phyloP scores from a whole-genome alignment of 2,797 vertebrate species.

The Phalloptychus januarius region DNA sequence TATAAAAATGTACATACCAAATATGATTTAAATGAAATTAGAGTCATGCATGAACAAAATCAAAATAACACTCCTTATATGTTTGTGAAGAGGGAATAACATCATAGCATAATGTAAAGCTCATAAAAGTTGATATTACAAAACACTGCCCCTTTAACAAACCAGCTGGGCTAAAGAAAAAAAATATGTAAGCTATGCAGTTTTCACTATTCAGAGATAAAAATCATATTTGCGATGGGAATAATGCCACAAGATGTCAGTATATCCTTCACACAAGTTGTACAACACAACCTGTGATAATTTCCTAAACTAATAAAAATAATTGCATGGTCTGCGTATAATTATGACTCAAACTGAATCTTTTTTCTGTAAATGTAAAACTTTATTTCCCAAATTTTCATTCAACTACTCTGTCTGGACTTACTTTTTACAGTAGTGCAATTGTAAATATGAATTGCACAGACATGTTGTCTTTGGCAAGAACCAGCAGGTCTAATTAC shows the following conservation, averaged over 20 bases:
- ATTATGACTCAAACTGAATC: too few relatives aligned
- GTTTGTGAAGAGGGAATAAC: too few relatives aligned
- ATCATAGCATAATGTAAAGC: too few relatives aligned
- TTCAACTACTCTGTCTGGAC: background rate
- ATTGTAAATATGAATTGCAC: background rate
- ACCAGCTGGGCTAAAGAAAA: background rate
- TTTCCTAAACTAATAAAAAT: background rate
- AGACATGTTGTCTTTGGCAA: background rate
- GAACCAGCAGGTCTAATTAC: background rate
- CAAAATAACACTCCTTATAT: too few relatives aligned
- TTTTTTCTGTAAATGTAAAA: background rate
- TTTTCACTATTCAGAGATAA: background rate
- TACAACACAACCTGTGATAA: background rate
- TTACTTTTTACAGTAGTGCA: background rate
- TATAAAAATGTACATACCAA: too few relatives aligned
- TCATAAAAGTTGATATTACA: too few relatives aligned
- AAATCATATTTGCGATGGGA: background rate
- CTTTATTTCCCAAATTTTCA: background rate
- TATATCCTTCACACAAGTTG: background rate
- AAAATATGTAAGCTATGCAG: background rate
- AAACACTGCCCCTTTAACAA: background rate
- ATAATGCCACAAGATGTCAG: background rate
- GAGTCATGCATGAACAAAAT: too few relatives aligned
- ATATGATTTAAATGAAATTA: too few relatives aligned
- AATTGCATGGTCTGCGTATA: background rate